Base-by-base conservation (phyloP, 2,888 invertebrate species). In the Drosophila formosana region DNA sequence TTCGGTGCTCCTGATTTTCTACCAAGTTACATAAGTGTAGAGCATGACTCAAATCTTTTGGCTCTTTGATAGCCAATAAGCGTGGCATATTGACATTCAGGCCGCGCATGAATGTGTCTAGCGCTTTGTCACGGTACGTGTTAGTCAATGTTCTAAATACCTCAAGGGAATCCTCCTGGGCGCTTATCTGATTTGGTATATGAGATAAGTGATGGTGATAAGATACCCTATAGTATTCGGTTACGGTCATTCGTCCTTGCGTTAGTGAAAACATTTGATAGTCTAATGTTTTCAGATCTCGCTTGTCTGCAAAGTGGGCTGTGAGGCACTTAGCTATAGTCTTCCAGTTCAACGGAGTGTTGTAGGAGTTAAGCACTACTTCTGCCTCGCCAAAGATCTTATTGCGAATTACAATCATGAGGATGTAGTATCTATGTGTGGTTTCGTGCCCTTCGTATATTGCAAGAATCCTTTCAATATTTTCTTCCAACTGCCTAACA, bases 1-100 rank as follows among this genome's bases (percentile, higher is more conserved):
- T 32, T n/a, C 37, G 3, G 2, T 37, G 55, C 13, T 55, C 18
- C 18, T 55, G 55, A 18, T 55, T 55, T 9, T 43, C 43, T 30
- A 55, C 43, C 4, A 55, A 18, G 4, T 28, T 43, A 9, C 53
- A 55, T 18, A 55, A 18, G 28, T 43, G 43, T 2, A 55, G 18
- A 9, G 43, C 43, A 8, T 45, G 30, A 30, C 45, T 43, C 30
- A 55, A 23, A 9, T 55, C 23, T 45, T 4, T 55, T 9, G 55
- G 45, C 6, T 55, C 45, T 18, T 55, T 23, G 0, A 23, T 43
- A 18, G 18, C 9, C 6, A 45, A 45, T 9, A 45, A 18, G 3
- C 45, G 25, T 18, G 43, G 43, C 43, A 45, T 8, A 8, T 45
- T 2, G 8, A 25, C 23, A 6, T 45, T 23, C 23, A 23, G 23